These are phyloP conservation scores for Xenops minutus DNA, from an alignment of 2,797 vertebrate species.

Conservation along the genomic window DNA sequence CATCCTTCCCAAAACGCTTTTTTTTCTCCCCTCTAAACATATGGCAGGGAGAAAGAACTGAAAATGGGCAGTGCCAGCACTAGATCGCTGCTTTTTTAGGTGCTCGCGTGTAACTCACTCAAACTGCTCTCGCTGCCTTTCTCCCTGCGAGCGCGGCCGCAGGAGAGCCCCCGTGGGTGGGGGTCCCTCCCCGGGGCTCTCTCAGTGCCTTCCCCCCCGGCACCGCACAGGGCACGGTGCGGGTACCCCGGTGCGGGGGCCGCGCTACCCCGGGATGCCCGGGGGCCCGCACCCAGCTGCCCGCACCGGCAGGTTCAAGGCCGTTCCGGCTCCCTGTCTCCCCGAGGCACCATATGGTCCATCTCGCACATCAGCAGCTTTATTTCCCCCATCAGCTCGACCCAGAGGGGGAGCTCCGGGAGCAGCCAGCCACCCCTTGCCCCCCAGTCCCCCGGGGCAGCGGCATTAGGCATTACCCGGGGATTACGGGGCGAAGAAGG, in stretches of 20 bases:
- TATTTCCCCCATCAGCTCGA: conserved; percentile 60
- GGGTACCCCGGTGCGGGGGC: neutral
- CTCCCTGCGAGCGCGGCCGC: neutral
- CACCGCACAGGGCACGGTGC: neutral
- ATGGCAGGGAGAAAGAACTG: conserved; percentile 48
- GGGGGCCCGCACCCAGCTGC: conserved; percentile 63
- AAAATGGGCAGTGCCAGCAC: conserved; percentile 58
- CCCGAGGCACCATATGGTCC: conserved; percentile 72
- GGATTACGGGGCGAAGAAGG: neutral
- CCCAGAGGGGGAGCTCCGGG: conserved; percentile 28
- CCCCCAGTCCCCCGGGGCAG: neutral
- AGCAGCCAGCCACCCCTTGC: neutral
- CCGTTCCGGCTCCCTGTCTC: conserved; percentile 60
- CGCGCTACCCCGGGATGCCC: neutral
- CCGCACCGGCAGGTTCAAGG: conserved; percentile 72
- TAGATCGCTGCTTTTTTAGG: conserved; percentile 11
- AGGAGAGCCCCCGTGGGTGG: neutral
- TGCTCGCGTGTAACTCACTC: neutral
- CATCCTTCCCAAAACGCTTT: conserved; percentile 50
- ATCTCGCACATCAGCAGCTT: conserved; percentile 73
- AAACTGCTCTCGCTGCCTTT: neutral
- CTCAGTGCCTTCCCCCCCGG: rapidly evolving
- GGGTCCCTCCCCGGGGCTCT: neutral
- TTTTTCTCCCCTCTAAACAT: neutral
- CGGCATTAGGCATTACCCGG: neutral